Base-by-base conservation (phyloP, 2,888 invertebrate species). In the Heliconius ismenius region DNA sequence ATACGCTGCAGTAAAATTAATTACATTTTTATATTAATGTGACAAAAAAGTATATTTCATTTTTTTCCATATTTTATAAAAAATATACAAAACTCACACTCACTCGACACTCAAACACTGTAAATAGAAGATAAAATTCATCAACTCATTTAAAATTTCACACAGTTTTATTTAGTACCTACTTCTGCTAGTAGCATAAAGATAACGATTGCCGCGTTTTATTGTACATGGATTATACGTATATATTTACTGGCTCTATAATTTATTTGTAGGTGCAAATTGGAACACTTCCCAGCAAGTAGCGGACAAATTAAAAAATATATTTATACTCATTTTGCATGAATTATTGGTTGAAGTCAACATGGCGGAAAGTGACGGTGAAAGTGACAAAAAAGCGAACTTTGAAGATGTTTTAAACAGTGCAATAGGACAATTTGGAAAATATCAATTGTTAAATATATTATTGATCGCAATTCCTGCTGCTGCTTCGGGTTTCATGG, bases 371-470 rank as follows among this genome's bases (percentile, higher is more conserved):
- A 79, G 82, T 79, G 76, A 79, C 64, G 82, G 84, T 86, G 85
- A 86, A 73, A 83, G 84, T 85, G 88, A 84, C 64, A 74, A 82
- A 13, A 81, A 84, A 75, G 81, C 81, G 79, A 86, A 89, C 58
- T 91, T 92, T 78, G 92, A 92, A 79, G 84, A 85, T 13, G 87
- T 91, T 76, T 83, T 92, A 65, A 89, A 91, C 78, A 84, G 83
- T 75, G 90, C 91, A 84, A 81, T 92, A 73, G 92, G 92, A 77
- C 86, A 89, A 76, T 90, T 92, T 70, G 92, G 92, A 64, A 91
- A 89, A 84, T 92, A 87, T 80, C 92, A 92, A 84, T 75, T 89
- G 1, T 81, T 90, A 76, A 90, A 88, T 78, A 84, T 92, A 73
- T 80, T 88, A 73, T 81, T 92, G 58, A 74, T 90, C 73, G 84